Percentiles rank a stretch among this genome's conserved stretches.
Conservation (phyloP, 1,140 invertebrate genomes). For the Nymphalis io region DNA sequence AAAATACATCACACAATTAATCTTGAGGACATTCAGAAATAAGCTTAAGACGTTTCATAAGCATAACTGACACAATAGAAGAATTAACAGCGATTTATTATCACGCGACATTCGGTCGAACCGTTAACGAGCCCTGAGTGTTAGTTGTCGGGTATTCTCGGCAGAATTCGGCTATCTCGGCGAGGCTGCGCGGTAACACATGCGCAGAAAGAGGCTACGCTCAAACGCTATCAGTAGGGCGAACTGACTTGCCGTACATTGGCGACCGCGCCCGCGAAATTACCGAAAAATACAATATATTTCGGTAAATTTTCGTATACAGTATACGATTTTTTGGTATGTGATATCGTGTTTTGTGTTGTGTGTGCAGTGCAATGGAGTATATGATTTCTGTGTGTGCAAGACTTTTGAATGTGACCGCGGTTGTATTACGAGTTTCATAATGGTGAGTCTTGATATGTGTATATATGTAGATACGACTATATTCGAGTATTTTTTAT, state of each 20-base stretch:
- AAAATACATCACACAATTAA: not conserved
- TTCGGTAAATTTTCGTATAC: constrained; percentile 25
- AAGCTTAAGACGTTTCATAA: constrained; percentile 20
- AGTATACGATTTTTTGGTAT: constrained; percentile 28
- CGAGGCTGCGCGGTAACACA: constrained; percentile 65
- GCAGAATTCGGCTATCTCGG: constrained; percentile 49
- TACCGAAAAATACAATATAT: constrained; percentile 30
- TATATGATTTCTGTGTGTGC: constrained; percentile 39
- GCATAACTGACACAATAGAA: constrained; percentile 51
- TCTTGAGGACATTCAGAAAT: not conserved
- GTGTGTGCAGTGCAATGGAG: constrained; percentile 49
- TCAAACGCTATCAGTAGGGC: constrained; percentile 63
- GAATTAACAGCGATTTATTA: constrained; percentile 74
- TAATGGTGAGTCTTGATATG: constrained; percentile 41
- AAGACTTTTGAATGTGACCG: constrained; percentile 12
- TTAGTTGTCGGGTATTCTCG: constrained; percentile 42
- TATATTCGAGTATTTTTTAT: not conserved
- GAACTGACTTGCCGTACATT: constrained; percentile 55
- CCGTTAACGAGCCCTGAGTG: constrained; percentile 64
- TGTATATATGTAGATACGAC: not conserved
- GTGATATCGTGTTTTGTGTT: constrained; percentile 44
- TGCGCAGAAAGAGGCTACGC: constrained; percentile 60
- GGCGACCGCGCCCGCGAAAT: constrained; percentile 48
- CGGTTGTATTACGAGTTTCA: constrained; percentile 15
- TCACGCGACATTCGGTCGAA: constrained; percentile 54